A percentile compares a stretch with the other conserved stretches of the same genome.
Conservation (phyloP, 1,140 invertebrate species). For the Acromyrmex echinatior region DNA sequence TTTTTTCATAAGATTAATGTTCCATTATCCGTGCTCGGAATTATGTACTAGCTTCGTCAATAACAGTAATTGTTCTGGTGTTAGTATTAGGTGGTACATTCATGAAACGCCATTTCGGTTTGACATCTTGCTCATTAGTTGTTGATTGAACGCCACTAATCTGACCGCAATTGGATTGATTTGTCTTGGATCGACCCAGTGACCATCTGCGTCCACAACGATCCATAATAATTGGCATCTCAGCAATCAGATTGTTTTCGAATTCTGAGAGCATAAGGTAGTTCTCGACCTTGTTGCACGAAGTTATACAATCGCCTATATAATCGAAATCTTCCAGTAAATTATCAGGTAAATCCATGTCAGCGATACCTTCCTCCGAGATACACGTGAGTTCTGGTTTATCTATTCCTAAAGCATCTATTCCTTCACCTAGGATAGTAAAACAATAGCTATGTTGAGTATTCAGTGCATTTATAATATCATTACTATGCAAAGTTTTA, state of each 20-base stretch:
- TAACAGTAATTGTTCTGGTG: slow-evolving; percentile 91
- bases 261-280: slow-evolving; percentile 95
- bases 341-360: slow-evolving; percentile 94
- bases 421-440: slow-evolving; percentile 69
- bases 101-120: slow-evolving; percentile 82
- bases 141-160: slow-evolving; percentile 40
- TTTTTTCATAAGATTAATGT: not conserved
- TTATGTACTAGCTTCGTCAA: slow-evolving; percentile 90
- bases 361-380: slow-evolving; percentile 94
- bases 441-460: not conserved
- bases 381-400: slow-evolving; percentile 94
- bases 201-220: slow-evolving; percentile 91
- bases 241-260: slow-evolving; percentile 94
- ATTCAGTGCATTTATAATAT: not conserved
- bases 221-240: slow-evolving; percentile 91
- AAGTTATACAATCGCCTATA: slow-evolving; percentile 94
- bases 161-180: slow-evolving; percentile 65
- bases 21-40: not conserved
- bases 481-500: not conserved
- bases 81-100: slow-evolving; percentile 81
- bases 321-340: slow-evolving; percentile 93
- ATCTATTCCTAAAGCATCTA: slow-evolving; percentile 81
- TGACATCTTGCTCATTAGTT: slow-evolving; percentile 73
- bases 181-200: slow-evolving; percentile 86
- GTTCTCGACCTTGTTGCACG: slow-evolving; percentile 95